Evolutionary conservation across 2,797 vertebrate genomes (phyloP), one percentile per base, ranked within the genome.

Genomic region (Enteromius fasciolatus): DNA sequence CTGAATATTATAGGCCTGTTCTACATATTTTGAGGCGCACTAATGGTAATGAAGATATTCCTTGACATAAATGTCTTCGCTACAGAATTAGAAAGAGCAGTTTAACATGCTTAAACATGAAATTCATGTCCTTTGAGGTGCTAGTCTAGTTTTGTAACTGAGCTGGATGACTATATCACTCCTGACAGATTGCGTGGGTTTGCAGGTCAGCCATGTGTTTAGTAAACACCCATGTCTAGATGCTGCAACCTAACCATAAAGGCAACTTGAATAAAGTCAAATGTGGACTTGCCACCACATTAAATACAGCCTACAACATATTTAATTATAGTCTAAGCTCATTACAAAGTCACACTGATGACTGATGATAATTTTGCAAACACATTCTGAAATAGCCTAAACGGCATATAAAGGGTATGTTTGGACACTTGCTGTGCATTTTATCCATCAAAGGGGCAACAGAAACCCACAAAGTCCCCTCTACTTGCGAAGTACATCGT

Each of bases 251-350:
- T 54, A 73, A 63, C 50, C 68, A 36, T 72, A 5, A 67, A 41
- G 14, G 23, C 9, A 79, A 54, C 20, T 54, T 54, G 23, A 70
- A 28, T 18, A 44, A 48, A 61, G 28, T 66, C 76, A 76, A 8
- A 54, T 46, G 52, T 54, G 36, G 17, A 82, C 57, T 36, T 74
- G 69, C 39, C 25, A 25, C 50, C n/a, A 52, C 50, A 15, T 81
- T 66, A 39, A 75, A 54, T 41, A 28, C 59, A 66, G 59, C 44
- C 63, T 52, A 3, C 4, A 78, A 67, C 7, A 3, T 17, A 23
- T 66, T 66, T 77, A 50, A 77, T 77, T 77, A 77, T 66, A 77
- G 18, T 48, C 39, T 64, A 66, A 64, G 59, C 75, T 77, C 57
- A 46, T 64, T 64, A 46, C 23, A 64, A 57, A 39, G 57, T 48